phyloP scores from a whole-genome alignment of 2,888 invertebrate genomes.

The Apodemia hepburni region DNA sequence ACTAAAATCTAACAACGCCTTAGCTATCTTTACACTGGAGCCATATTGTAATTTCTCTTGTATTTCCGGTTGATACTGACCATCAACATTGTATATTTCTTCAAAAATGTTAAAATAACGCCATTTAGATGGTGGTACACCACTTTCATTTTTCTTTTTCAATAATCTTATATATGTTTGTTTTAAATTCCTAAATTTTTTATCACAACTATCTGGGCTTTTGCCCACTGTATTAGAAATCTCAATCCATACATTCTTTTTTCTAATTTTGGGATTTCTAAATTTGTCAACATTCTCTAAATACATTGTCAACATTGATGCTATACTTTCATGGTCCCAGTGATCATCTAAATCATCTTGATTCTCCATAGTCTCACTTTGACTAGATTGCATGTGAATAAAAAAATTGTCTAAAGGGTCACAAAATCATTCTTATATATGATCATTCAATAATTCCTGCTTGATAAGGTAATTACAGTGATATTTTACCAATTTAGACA shows the following conservation, averaged over 20 bases:
- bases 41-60: slow-evolving; percentile 59
- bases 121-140: slow-evolving; percentile 58
- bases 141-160: slow-evolving; percentile 56
- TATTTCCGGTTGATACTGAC: slow-evolving; percentile 64
- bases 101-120: slow-evolving; percentile 69
- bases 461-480: background rate
- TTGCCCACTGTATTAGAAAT: slow-evolving; percentile 58
- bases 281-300: slow-evolving; percentile 63
- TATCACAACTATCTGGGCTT: slow-evolving; percentile 64
- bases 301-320: slow-evolving; percentile 54
- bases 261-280: slow-evolving; percentile 65
- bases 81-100: slow-evolving; percentile 60
- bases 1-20: slow-evolving; percentile 54
- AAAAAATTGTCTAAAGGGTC: background rate
- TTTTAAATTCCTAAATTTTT: slow-evolving; percentile 70
- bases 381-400: slow-evolving; percentile 46
- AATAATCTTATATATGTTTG: slow-evolving; percentile 64
- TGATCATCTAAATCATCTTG: slow-evolving; percentile 61
- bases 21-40: slow-evolving; percentile 53
- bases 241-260: slow-evolving; percentile 68
- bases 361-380: slow-evolving; percentile 47
- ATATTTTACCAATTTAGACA: background rate
- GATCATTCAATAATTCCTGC: background rate
- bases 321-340: slow-evolving; percentile 59
- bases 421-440: background rate